Evolutionary conservation across 2,113 vertebrate species (phyloP), one percentile per base, ranked within the genome.

Genomic region (Amia ocellicauda): DNA sequence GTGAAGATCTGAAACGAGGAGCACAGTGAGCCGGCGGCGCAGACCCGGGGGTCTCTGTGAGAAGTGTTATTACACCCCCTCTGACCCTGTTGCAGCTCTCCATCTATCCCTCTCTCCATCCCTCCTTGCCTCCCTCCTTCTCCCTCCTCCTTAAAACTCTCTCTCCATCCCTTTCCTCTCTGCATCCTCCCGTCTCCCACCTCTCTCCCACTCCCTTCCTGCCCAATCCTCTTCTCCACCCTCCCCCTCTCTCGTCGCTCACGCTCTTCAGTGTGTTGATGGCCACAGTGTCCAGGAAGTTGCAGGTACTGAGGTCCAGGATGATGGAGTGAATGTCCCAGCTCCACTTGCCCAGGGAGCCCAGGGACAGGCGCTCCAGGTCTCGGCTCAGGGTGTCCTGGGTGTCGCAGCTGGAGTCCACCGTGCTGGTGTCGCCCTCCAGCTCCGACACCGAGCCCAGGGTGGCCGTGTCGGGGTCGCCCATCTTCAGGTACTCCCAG

Each of bases 211-310:
- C 4, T 23, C 22, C 7, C 19, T 17, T 19, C 50, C 3, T n/a
- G 13, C 14, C 20, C 7, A 10, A 3, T 16, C 8, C 14, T 42
- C 9, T 10, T 22, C 3, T 29, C 5, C 26, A 3, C 49, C 20
- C 31, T 17, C 14, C 17, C 60, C 20, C 49, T 3, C 11, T 27
- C 10, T 14, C 9, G 28, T 49, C 10, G 50, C 92, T 92, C 80
- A 98, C 96, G 0, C 91, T 95, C 85, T 85, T 93, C 61, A 97
- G 69, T 42, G 78, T 92, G 69, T 95, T 97, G 60, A 94, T 79
- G 55, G 89, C 80, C 67, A 95, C 93, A 0, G 89, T 94, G 76
- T 98, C 94, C 69, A 94, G 80, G 0, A 93, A 98, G 74, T 78
- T 93, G 72, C 91, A 80, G 0, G 91, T 45, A 4, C 89, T 85